phyloP scores from a whole-genome alignment of 1,140 invertebrate genomes.

The Drosophila chauvacae region DNA sequence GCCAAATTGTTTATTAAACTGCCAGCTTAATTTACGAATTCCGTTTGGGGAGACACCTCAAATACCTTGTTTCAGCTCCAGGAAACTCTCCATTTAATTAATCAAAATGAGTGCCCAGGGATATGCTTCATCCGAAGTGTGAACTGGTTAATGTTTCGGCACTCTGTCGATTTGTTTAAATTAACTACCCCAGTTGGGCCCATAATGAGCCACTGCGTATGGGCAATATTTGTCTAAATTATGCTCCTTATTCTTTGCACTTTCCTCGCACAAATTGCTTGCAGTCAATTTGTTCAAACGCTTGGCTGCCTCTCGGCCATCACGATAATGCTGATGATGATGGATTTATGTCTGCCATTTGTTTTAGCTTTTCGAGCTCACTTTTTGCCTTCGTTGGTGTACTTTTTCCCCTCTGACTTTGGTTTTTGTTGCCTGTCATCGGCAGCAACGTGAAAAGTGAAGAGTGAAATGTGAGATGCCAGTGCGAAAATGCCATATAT shows the following conservation, averaged over 20 bases:
- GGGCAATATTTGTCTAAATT: constrained; percentile 59
- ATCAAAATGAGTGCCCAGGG: constrained; percentile 39
- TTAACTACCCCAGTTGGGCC: constrained; percentile 29
- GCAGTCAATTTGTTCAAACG: constrained; percentile 57
- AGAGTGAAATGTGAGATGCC: constrained; percentile 53
- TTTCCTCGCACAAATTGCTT: constrained; percentile 57
- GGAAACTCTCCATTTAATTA: constrained; percentile 49
- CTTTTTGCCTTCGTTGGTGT: no score
- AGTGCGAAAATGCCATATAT: constrained; percentile 49
- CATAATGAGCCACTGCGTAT: constrained; percentile 56
- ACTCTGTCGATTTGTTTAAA: constrained; percentile 56
- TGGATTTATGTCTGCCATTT: constrained; percentile 68
- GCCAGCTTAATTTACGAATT: background rate
- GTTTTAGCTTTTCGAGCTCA: constrained; percentile 36
- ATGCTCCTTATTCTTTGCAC: constrained; percentile 26
- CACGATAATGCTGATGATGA: constrained; percentile 54
- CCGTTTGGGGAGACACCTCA: background rate
- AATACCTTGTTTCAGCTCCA: constrained; percentile 19
- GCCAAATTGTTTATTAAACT: constrained; percentile 21
- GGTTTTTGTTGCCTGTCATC: constrained; percentile 37
- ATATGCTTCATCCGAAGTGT: background rate
- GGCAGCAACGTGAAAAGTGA: constrained; percentile 54
- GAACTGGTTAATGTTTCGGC: constrained; percentile 8
- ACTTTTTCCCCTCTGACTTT: constrained; percentile 4
- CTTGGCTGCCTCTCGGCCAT: constrained; percentile 20